phyloP scores from a whole-genome alignment of 2,113 vertebrate species.

The Natator depressus region DNA sequence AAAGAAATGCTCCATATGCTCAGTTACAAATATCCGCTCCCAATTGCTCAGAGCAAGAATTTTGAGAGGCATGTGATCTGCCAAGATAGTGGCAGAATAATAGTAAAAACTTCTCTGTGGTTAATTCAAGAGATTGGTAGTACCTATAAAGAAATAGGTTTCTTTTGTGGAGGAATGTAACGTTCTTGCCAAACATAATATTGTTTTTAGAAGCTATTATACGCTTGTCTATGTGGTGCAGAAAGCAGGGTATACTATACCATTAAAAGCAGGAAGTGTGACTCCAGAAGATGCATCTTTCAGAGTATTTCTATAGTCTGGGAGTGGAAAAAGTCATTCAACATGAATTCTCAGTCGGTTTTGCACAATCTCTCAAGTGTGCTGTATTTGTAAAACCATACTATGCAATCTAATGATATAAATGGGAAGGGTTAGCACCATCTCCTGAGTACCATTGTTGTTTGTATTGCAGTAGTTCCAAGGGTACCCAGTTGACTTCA shows the following conservation, averaged over 20 bases:
- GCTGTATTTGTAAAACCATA: not conserved
- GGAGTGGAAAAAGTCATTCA: not conserved
- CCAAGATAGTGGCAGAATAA: not conserved
- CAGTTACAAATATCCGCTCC: constrained; percentile 34
- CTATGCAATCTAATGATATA: not conserved
- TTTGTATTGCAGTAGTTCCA: not conserved
- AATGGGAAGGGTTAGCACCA: not conserved
- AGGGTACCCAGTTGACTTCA: not conserved
- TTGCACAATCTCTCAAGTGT: constrained; percentile 8
- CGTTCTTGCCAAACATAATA: constrained; percentile 5
- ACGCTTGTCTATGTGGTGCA: not conserved
- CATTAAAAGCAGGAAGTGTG: not conserved
- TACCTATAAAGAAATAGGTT: constrained; percentile 29
- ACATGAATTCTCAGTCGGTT: not conserved
- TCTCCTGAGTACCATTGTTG: not conserved
- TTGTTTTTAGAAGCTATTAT: constrained; percentile 15
- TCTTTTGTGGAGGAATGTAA: not conserved
- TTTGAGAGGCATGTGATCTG: constrained; percentile 41
- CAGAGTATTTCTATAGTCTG: not conserved
- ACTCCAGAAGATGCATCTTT: constrained; percentile 14
- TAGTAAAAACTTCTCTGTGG: constrained; percentile 19
- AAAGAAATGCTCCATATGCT: constrained; percentile 43
- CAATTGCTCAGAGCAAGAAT: constrained; percentile 33
- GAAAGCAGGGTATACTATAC: not conserved
- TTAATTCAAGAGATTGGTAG: constrained; percentile 18